Conservation (phyloP, 2,797 vertebrate genomes). For the Oophaga sylvatica region DNA sequence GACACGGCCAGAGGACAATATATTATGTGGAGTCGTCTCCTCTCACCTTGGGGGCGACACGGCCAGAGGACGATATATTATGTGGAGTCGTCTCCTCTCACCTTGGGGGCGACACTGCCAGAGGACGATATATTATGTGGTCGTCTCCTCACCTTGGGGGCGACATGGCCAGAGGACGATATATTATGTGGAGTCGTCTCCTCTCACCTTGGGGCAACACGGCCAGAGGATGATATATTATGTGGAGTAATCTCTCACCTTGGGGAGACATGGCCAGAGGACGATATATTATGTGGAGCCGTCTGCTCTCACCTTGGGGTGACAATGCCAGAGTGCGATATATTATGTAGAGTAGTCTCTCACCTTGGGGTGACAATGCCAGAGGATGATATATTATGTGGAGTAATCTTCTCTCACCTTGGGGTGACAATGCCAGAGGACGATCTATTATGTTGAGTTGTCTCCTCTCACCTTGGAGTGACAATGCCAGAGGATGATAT, state of each 20-base stretch:
- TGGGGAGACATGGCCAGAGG: background rate
- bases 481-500: background rate
- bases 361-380: background rate
- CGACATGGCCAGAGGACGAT: background rate
- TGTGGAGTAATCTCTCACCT: background rate
- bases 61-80: background rate
- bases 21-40: background rate
- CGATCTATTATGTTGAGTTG: background rate
- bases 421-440: too few relatives aligned
- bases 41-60: background rate
- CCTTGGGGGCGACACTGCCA: slow-evolving; percentile 42
- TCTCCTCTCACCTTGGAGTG: background rate
- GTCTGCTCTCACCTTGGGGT: background rate
- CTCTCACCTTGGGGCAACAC: background rate
- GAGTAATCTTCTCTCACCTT: background rate
- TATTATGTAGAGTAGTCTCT: background rate
- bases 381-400: background rate
- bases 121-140: background rate
- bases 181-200: too few relatives aligned
- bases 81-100: background rate
- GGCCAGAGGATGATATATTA: too few relatives aligned
- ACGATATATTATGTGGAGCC: background rate
- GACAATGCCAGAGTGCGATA: background rate
- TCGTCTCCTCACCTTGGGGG: background rate
- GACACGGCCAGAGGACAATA: background rate